Evolutionary conservation across 2,888 invertebrate species (phyloP).

Genomic region (Pseudoips prasinana): DNA sequence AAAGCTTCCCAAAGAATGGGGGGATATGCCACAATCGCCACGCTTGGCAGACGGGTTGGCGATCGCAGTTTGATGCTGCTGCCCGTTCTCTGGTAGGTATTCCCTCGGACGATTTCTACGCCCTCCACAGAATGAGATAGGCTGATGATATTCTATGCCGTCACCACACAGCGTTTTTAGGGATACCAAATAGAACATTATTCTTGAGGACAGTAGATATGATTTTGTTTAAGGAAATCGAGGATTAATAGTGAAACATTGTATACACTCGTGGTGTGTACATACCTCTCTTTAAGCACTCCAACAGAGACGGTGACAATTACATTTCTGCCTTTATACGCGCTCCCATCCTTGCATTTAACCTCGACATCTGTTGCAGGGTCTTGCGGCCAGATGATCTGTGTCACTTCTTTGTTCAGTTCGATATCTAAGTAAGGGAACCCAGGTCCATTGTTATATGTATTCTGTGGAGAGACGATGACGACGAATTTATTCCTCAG

Average conservation of each 20-base stretch:
- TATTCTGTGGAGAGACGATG: slow-evolving; percentile 51
- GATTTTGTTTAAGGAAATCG: not conserved
- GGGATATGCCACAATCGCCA: no score
- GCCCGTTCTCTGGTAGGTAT: no score
- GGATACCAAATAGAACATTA: not conserved
- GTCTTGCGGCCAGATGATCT: slow-evolving; percentile 47
- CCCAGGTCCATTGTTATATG: slow-evolving; percentile 56
- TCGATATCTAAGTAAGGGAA: slow-evolving; percentile 47
- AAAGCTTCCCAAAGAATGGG: no score
- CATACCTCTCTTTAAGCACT: slow-evolving; percentile 82
- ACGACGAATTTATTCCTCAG: no score
- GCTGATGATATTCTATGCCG: no score
- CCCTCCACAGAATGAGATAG: no score
- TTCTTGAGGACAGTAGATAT: not conserved
- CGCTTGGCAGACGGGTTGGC: no score
- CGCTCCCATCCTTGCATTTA: slow-evolving; percentile 72
- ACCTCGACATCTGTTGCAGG: slow-evolving; percentile 53
- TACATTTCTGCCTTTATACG: slow-evolving; percentile 82
- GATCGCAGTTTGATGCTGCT: no score
- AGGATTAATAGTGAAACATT: no score
- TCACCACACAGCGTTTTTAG: no score
- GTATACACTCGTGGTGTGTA: no score
- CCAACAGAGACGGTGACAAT: slow-evolving; percentile 87
- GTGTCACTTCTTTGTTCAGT: slow-evolving; percentile 51
- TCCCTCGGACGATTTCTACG: no score